These are phyloP conservation scores for Xenops minutus DNA, from an alignment of 2,797 vertebrate genomes.

Conservation along the genomic window DNA sequence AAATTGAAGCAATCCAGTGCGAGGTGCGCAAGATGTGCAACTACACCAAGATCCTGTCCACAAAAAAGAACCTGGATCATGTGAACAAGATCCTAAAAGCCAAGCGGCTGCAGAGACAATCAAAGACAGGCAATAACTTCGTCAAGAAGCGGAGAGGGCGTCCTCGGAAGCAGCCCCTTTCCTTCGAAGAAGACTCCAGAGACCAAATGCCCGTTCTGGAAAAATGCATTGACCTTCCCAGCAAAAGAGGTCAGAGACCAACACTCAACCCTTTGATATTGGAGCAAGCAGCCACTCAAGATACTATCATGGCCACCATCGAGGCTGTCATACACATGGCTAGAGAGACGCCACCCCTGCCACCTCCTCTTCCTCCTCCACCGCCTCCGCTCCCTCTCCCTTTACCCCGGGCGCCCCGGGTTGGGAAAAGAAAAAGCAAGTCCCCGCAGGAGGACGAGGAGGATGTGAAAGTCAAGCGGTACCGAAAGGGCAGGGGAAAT, in stretches of 20 bases:
- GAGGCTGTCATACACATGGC: constrained; percentile 96
- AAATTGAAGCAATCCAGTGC: constrained; percentile 94
- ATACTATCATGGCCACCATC: constrained; percentile 92
- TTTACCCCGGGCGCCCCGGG: constrained; percentile 29
- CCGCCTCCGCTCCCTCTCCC: constrained; percentile 38
- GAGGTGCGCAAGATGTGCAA: constrained; percentile 94
- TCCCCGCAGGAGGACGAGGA: constrained; percentile 72
- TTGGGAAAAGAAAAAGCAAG: constrained; percentile 77
- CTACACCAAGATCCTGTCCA: constrained; percentile 89
- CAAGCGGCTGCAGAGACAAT: constrained; percentile 97
- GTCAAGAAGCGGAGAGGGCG: constrained; percentile 92
- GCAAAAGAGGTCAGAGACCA: constrained; percentile 83
- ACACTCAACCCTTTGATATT: constrained; percentile 81
- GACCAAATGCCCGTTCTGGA: constrained; percentile 95
- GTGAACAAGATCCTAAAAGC: constrained; percentile 99
- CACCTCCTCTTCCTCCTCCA: constrained; percentile 46
- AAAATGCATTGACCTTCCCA: constrained; percentile 90
- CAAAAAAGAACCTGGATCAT: constrained; percentile 94
- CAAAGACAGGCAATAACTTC: constrained; percentile 99
- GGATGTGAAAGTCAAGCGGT: constrained; percentile 80
- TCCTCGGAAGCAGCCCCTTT: constrained; percentile 88
- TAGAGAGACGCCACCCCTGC: constrained; percentile 71
- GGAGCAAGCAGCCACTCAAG: constrained; percentile 85
- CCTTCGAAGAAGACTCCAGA: constrained; percentile 83
- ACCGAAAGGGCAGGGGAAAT: constrained; percentile 82